phyloP scores from a whole-genome alignment of 2,888 invertebrate species.

The Amphiduros pacificus region DNA sequence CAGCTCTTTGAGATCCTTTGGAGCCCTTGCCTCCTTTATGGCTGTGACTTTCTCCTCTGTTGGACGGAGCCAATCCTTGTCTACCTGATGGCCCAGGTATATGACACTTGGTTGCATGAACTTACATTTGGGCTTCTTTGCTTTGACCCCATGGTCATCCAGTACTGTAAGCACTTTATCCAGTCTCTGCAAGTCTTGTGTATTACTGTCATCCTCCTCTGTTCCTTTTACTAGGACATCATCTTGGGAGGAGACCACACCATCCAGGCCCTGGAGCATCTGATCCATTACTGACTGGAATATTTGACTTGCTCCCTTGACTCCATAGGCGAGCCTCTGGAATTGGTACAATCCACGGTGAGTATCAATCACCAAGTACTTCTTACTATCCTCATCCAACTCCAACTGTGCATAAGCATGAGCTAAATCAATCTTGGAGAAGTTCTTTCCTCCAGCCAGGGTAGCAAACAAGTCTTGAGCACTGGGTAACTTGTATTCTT shows the following conservation, averaged over 20 bases:
- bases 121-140: neutral
- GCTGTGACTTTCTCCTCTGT: neutral
- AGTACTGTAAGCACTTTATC: neutral
- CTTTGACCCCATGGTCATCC: neutral
- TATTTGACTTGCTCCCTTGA: neutral
- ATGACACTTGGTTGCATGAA: neutral
- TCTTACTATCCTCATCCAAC: neutral
- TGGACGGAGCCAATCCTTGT: neutral
- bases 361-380: neutral
- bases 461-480: neutral
- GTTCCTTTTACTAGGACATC: neutral
- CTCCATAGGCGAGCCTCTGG: neutral
- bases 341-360: neutral
- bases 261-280: neutral
- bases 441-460: neutral
- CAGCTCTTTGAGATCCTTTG: neutral
- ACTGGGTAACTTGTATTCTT: neutral
- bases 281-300: conserved; percentile 1
- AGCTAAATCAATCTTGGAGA: neutral
- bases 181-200: too few relatives aligned
- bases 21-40: neutral
- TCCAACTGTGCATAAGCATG: neutral
- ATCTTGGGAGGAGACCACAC: neutral
- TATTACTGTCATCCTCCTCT: neutral
- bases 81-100: conserved; percentile 1